Evolutionary conservation across 1,140 invertebrate genomes (phyloP), one percentile per base, ranked within the genome.

Genomic region (Lepidurus couesii): DNA sequence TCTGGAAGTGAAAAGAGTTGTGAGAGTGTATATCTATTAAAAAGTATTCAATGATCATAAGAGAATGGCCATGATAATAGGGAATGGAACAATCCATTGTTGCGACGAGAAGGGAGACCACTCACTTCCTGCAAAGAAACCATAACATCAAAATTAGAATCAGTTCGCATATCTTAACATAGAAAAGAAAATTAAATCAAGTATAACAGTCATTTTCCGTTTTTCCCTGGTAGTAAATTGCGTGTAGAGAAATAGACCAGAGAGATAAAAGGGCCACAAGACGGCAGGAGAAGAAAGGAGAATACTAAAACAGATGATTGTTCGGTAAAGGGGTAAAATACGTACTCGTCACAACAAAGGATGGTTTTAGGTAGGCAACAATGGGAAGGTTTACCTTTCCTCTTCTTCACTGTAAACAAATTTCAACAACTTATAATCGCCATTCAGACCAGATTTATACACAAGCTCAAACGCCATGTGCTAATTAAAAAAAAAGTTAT

Each of bases 71-170:
- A 4, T 34, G 34, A 34, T 34, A 34, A 34, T 34, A 34, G 34
- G 34, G 34, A 34, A 34, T 34, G 53, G 53, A n/a, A n/a, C 53
- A 13, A 65, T 16, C 34, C 34, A 34, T 65, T 65, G 53, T 65
- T 65, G 53, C 5, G 53, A 65, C 53, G 53, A 65, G 44, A 77
- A 47, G 47, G 24, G 75, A 45, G 21, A 13, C 13, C 75, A 77
- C 75, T 77, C 47, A 77, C 75, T 77, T 77, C 75, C 75, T 77
- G 75, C 24, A 44, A 77, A 43, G 24, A 77, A 77, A 44, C 42
- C 26, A 9, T n/a, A 47, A 44, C 13, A 44, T 65, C 16, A 16
- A 21, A 21, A 7, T 65, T n/a, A 16, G 16, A 16, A 65, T 65
- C 53, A 21, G 8, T 34, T 34, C 3, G 34, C 34, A 34, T 34